These are phyloP conservation scores for Mormyrus hasselquistii DNA, from an alignment of 2,797 vertebrate genomes.

Conservation along the genomic window DNA sequence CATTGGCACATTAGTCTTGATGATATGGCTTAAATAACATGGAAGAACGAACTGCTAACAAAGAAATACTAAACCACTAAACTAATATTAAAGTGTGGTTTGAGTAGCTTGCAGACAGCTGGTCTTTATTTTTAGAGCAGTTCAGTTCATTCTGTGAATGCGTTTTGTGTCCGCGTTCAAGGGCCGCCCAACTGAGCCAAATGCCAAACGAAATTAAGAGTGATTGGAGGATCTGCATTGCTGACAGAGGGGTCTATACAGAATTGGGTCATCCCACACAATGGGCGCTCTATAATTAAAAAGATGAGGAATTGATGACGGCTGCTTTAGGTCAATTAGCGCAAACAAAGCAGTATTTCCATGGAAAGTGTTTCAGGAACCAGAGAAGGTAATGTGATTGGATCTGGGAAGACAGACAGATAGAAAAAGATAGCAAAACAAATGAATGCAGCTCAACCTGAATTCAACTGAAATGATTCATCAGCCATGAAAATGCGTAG, in stretches of 20 bases:
- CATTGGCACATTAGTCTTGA: not conserved
- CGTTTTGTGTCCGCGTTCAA: slow-evolving; percentile 51
- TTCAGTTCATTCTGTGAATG: slow-evolving; percentile 13
- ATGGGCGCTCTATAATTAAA: slow-evolving; percentile 85
- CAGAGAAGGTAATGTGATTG: not conserved
- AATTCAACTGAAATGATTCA: not conserved
- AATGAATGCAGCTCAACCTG: not conserved
- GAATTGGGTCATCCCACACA: slow-evolving; percentile 80
- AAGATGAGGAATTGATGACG: slow-evolving; percentile 69
- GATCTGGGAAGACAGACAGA: not conserved
- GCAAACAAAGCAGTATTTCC: slow-evolving; percentile 54
- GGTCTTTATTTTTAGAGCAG: not conserved
- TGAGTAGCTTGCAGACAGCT: slow-evolving; percentile 18
- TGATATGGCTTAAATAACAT: not conserved
- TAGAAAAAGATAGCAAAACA: not conserved
- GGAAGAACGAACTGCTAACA: not conserved
- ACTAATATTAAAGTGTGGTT: not conserved
- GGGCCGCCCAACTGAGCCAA: slow-evolving; percentile 68
- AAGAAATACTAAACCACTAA: not conserved
- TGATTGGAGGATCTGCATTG: slow-evolving; percentile 69
- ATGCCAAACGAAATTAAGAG: slow-evolving; percentile 86
- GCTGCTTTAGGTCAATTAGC: slow-evolving; percentile 55
- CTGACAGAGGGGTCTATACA: slow-evolving; percentile 67
- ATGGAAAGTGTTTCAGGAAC: slow-evolving; percentile 49
- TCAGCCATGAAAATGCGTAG: not conserved